Evolutionary conservation across 2,797 vertebrate genomes (phyloP).

Genomic region (Apogon talboti): DNA sequence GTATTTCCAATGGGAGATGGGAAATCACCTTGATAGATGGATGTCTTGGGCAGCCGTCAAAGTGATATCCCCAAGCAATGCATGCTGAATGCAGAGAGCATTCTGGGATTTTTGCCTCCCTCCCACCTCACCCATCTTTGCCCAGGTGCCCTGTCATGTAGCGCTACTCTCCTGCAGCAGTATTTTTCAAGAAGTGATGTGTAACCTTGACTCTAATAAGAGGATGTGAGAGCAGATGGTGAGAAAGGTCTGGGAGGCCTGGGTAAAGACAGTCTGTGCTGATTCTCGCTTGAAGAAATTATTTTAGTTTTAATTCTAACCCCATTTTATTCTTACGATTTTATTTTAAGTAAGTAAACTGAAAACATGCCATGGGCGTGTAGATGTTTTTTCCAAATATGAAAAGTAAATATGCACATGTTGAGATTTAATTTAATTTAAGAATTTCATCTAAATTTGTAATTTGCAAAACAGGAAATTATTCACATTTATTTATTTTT

Average conservation of each 20-base stretch:
- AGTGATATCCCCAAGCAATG: conserved; percentile 47
- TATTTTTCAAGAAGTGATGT: conserved; percentile 60
- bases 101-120: conserved; percentile 49
- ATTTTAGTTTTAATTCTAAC: not conserved
- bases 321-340: no score
- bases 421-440: not conserved
- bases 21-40: conserved; percentile 73
- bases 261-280: conserved; percentile 11
- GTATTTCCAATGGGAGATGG: conserved; percentile 54
- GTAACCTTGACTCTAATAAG: conserved; percentile 70
- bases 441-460: not conserved
- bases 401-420: no score
- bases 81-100: conserved; percentile 42
- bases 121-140: conserved; percentile 25
- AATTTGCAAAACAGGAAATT: not conserved
- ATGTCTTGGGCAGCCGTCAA: conserved; percentile 45
- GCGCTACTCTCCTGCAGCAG: conserved; percentile 42
- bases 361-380: no score
- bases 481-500: conserved; percentile 6
- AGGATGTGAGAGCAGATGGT: conserved; percentile 63
- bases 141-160: conserved; percentile 68
- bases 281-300: conserved; percentile 11
- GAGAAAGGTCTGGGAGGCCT: conserved; percentile 24
- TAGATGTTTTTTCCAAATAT: no score
- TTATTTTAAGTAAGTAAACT: no score